phyloP scores from a whole-genome alignment of 2,888 invertebrate genomes.

The Cyaniris semiargus region DNA sequence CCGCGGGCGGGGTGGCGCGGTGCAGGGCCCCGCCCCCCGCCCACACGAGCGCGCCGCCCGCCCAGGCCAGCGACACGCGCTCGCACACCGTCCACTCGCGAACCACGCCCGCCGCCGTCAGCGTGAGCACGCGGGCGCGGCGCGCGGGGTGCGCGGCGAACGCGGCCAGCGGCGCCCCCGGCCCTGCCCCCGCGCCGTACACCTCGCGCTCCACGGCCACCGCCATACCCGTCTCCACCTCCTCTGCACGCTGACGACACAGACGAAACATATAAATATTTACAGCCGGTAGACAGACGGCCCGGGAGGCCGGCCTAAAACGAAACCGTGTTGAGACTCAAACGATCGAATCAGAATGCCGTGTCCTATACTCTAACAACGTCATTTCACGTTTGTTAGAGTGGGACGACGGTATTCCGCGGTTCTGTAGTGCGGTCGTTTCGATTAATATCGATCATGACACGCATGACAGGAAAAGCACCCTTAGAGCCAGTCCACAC shows the following conservation, averaged over 20 bases:
- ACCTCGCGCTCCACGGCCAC: slow-evolving; percentile 61
- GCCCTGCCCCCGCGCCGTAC: slow-evolving; percentile 48
- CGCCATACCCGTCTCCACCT: slow-evolving; percentile 52
- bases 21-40: slow-evolving; percentile 82
- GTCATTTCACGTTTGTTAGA: no score
- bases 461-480: no score
- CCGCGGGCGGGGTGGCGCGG: slow-evolving; percentile 64
- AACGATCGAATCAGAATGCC: no score
- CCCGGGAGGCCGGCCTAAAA: no score
- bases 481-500: no score
- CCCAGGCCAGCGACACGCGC: slow-evolving; percentile 90
- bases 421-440: no score
- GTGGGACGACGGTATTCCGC: no score
- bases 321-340: no score
- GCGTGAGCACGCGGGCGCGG: slow-evolving; percentile 87
- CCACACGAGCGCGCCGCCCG: slow-evolving; percentile 85
- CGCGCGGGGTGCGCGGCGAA: slow-evolving; percentile 94
- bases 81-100: slow-evolving; percentile 90
- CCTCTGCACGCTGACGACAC: slow-evolving; percentile 56
- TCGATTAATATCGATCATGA: no score
- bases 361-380: no score
- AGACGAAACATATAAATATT: no score
- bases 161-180: slow-evolving; percentile 79
- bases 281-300: no score
- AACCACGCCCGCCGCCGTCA: slow-evolving; percentile 80